Evolutionary conservation across 2,113 vertebrate genomes (phyloP).

Genomic region (Zosterops pallidus): DNA sequence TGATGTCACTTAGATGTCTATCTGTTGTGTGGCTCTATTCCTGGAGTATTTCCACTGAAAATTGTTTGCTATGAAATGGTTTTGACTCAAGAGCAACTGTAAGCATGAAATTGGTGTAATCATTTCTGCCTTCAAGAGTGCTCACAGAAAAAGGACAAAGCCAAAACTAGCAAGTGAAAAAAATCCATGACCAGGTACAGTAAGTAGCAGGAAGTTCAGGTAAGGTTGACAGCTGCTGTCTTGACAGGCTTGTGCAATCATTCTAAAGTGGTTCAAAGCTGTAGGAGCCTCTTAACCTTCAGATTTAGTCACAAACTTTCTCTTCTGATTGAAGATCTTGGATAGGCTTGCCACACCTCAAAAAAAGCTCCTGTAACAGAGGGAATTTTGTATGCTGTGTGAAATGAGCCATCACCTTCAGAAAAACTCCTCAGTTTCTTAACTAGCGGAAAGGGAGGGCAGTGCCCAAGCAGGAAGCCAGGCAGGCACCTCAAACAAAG

Average conservation of each 20-base stretch:
- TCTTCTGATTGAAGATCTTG: background rate
- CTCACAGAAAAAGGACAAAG: background rate
- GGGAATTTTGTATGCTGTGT: background rate
- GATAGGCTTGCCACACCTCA: background rate
- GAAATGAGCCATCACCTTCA: background rate
- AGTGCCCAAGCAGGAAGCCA: background rate
- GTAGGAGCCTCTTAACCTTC: background rate
- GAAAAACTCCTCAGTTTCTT: background rate
- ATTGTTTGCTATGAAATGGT: background rate
- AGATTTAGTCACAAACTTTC: background rate
- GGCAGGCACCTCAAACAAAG: background rate
- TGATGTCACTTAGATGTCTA: background rate
- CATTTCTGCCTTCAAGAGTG: background rate
- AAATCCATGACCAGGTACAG: background rate
- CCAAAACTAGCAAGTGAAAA: background rate
- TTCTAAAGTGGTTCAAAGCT: background rate
- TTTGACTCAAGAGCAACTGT: background rate
- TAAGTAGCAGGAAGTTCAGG: background rate
- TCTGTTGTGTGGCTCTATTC: background rate
- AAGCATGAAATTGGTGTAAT: background rate
- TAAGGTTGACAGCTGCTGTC: background rate
- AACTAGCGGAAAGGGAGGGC: background rate
- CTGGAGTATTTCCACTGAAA: background rate
- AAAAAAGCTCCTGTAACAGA: background rate
- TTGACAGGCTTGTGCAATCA: background rate